Evolutionary conservation across 2,888 invertebrate genomes (phyloP), one percentile per base, ranked within the genome.

Genomic region (Synergus umbraculus): DNA sequence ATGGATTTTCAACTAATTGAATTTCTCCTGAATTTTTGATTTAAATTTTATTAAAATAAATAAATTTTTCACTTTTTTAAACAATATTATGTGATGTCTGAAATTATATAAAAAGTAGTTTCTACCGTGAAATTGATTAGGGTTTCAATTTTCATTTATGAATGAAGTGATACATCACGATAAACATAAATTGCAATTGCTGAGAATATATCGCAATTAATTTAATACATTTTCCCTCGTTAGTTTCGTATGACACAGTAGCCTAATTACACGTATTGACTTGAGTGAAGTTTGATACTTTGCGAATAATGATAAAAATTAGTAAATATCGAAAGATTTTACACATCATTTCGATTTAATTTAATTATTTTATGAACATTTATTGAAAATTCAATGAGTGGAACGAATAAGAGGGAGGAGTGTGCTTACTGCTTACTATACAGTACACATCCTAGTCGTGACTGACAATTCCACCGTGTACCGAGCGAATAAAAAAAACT

Each of bases 401-500:
- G 54, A 29, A n/a, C 12, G 46, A 54, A 60, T 22, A 60, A 73
- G 10, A 73, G 69, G 46, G 22, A 46, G 69, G 49, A 73, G 54
- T 73, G 37, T 15, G 15, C 49, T 73, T 69, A 12, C 29, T 29
- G 3, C 29, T 29, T 22, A 69, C 22, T 49, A 67, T 22, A 69
- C 49, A 69, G 13, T 29, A 54, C 49, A 49, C 29, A 73, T 49
- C 15, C 29, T 37, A 60, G 8, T 29, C 15, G 46, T 73, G 69
- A 3, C 54, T 77, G 77, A 37, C 29, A 64, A 37, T 12, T 18
- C 37, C 3, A 58, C 43, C 29, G 65, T 77, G 22, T 43, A 65
- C 43, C 12, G 18, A 54, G 37, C 44, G 78, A 67, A 78, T 78
- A 43, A 54, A 78, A 44, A 78, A 69, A 66, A 15, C 12, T 65